Percentiles rank a stretch among this genome's conserved stretches.
Conservation (phyloP, 2,888 invertebrate species). For the Eutolmus rufibarbis region DNA sequence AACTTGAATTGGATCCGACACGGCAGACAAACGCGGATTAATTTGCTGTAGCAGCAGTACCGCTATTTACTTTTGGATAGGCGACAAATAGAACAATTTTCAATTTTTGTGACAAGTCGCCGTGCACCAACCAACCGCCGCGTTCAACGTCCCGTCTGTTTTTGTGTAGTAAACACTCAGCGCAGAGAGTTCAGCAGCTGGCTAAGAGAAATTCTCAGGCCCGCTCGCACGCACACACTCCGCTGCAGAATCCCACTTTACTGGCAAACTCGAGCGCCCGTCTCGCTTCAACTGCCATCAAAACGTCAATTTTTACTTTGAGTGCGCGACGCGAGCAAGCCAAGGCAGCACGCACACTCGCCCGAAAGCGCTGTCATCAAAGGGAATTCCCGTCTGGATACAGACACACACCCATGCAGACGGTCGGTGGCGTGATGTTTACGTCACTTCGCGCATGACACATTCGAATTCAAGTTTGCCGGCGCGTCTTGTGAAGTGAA, state of each 20-base stretch:
- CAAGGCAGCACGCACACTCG: not conserved
- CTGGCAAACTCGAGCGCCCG: not conserved
- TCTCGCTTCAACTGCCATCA: not conserved
- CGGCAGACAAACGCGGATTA: not conserved
- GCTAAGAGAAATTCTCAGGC: not conserved
- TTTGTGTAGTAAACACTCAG: conserved; percentile 7
- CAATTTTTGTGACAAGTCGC: not conserved
- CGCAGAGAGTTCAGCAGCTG: not conserved
- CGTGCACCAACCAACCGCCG: not conserved
- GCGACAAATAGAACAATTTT: not conserved
- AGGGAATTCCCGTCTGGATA: not conserved
- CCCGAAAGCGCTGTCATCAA: not conserved
- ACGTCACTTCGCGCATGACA: conserved; percentile 7
- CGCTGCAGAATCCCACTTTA: not conserved
- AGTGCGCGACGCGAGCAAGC: not conserved
- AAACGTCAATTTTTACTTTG: not conserved
- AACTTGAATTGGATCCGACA: not conserved
- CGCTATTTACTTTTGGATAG: not conserved
- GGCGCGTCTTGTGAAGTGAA: not conserved
- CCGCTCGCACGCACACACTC: not conserved
- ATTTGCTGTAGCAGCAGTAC: not conserved
- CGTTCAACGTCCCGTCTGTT: conserved; percentile 22
- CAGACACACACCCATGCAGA: not conserved
- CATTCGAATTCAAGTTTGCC: not conserved
- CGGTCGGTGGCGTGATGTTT: conserved; percentile 2